Evolutionary conservation across 2,797 vertebrate genomes (phyloP).

Genomic region (Pipistrellus pygmaeus): DNA sequence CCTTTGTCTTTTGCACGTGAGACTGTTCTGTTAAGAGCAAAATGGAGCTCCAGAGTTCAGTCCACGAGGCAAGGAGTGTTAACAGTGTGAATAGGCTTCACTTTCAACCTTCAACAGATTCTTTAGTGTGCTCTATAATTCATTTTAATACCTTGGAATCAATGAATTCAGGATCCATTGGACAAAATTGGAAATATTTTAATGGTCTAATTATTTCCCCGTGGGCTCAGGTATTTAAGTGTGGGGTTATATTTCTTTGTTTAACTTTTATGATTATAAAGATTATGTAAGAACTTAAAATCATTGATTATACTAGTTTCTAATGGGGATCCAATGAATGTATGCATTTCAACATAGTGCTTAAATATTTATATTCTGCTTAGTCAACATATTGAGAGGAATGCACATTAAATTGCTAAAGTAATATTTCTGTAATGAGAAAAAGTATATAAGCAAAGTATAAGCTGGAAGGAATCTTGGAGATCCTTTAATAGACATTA

Average conservation of each 20-base stretch:
- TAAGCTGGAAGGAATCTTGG: not conserved
- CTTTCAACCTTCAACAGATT: not conserved
- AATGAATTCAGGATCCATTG: not conserved
- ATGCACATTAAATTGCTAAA: not conserved
- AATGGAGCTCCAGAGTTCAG: not conserved
- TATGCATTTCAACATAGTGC: not conserved
- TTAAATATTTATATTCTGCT: not conserved
- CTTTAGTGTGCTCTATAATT: not conserved
- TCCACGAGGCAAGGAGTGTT: not conserved
- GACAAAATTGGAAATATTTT: not conserved
- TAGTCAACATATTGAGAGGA: slow-evolving; percentile 5
- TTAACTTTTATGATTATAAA: not conserved
- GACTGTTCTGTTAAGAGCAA: not conserved
- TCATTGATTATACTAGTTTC: not conserved
- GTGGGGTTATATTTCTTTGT: not conserved
- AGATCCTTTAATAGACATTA: not conserved
- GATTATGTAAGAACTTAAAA: not conserved
- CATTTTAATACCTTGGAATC: not conserved
- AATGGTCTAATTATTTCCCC: not conserved
- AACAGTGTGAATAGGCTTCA: not conserved
- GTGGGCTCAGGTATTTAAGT: slow-evolving; percentile 18
- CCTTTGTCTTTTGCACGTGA: not conserved
- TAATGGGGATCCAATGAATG: not conserved
- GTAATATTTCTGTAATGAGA: not conserved
- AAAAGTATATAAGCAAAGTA: not conserved